Base-by-base conservation (phyloP, 2,797 vertebrate genomes). In the Gymnothorax javanicus region DNA sequence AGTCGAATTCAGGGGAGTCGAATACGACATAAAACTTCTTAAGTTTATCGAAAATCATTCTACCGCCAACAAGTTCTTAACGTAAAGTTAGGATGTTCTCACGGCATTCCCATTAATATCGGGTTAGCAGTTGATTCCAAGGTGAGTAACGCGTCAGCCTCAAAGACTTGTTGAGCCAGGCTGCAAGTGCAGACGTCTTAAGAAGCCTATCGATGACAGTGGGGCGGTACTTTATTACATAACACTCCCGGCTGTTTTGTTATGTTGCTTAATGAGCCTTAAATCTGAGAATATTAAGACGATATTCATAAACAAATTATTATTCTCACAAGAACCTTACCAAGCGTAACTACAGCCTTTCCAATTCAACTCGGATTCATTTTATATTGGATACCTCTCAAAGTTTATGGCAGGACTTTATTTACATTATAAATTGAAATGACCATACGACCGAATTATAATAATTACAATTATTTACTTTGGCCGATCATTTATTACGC, bases 11-110 rank as follows among this genome's bases (percentile, higher is more conserved):
- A 52, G 96, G 93, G 0, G 95, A 96, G 87, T 98, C 98, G 84
- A 99, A 95, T 56, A 95, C 89, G 82, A 99, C 93, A 0, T 87
- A 59, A 52, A 99, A 96, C 89, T 94, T 97, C 90, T 95, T 97
- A 81, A 99, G 90, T 7, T 96, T 97, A 88, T 97, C 96, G 89
- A 98, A 98, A 86, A 99, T 94, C 98, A 99, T 99, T 50, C 89
- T 87, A 54, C 25, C 0, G 5, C 1, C 11, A 43, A 43, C 33
- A 43, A 43, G 33, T 43, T 43, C 33, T 43, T 43, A 25, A 57
- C 0, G 25, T 27, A 1, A 8, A 58, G 43, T 15, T 79, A 17
- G 12, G 15, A 23, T 75, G 43, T 58, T 71, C 15, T 23, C 83
- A 5, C 9, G 13, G 25, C 58, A 33, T 52, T 11, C 9, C 5